Percentiles rank a stretch among this genome's conserved stretches.
Conservation (phyloP, 2,797 vertebrate species). For the Bradypodion pumilum region DNA sequence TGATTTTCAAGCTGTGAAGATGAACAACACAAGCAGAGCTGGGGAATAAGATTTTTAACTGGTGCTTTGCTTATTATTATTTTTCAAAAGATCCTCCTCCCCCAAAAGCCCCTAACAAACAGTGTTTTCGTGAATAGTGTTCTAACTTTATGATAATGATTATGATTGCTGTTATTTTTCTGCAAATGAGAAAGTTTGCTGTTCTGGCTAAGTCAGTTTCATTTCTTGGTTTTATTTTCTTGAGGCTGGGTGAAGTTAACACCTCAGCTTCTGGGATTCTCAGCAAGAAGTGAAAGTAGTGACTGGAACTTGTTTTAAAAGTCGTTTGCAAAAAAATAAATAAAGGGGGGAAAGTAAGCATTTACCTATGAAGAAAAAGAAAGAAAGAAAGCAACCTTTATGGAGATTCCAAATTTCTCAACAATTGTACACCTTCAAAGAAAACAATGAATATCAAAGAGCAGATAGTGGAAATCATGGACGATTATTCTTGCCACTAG, state of each 20-base stretch:
- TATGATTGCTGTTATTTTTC: constrained; percentile 31
- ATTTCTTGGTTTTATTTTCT: constrained; percentile 81
- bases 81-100: too few relatives aligned
- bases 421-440: constrained; percentile 65
- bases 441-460: constrained; percentile 43
- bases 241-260: constrained; percentile 73
- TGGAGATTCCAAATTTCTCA: constrained; percentile 56
- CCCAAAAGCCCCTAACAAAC: too few relatives aligned
- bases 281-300: constrained; percentile 84
- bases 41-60: constrained; percentile 57
- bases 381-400: constrained; percentile 49
- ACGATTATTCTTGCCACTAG: constrained; percentile 54
- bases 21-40: constrained; percentile 46
- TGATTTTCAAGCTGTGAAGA: constrained; percentile 68
- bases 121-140: not conserved
- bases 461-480: constrained; percentile 47
- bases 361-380: constrained; percentile 26
- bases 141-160: not conserved
- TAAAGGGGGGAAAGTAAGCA: constrained; percentile 12
- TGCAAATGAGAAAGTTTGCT: constrained; percentile 75
- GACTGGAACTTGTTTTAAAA: constrained; percentile 72
- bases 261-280: constrained; percentile 78
- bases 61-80: constrained; percentile 56
- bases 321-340: constrained; percentile 70
- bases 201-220: constrained; percentile 78